These are phyloP conservation scores for Andrena trimmerana DNA, from an alignment of 2,888 invertebrate genomes.

Conservation along the genomic window DNA sequence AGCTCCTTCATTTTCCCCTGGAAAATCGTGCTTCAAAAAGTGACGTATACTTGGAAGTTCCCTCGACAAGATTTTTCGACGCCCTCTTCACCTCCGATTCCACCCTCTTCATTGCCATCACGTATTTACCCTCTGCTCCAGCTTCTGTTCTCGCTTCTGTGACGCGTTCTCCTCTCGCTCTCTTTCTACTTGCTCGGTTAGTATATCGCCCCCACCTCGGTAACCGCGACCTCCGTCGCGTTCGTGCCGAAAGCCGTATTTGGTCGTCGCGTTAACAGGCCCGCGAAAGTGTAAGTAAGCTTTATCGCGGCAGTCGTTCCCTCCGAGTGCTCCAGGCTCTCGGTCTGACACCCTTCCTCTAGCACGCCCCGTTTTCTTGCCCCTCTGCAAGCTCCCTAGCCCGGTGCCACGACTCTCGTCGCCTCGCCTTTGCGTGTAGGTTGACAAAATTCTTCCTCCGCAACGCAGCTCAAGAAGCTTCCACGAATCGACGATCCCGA, in stretches of 20 bases:
- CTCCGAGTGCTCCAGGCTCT: not conserved
- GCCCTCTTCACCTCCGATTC: not conserved
- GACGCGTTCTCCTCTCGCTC: conserved; percentile 14
- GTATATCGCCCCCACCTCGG: conserved; percentile 45
- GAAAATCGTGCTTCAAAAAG: no score
- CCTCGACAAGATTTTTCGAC: not conserved
- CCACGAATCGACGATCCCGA: no score
- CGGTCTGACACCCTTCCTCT: not conserved
- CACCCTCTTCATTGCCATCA: not conserved
- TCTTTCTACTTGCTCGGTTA: conserved; percentile 28
- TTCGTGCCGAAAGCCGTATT: conserved; percentile 59
- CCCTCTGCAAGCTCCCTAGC: no score
- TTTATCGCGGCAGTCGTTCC: conserved; percentile 19
- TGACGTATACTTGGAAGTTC: no score
- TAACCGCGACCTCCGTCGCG: conserved; percentile 36
- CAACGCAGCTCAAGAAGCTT: no score
- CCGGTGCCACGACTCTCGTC: no score
- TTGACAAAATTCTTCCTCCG: no score
- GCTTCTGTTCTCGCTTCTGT: not conserved
- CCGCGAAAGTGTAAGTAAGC: conserved; percentile 58
- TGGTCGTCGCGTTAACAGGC: conserved; percentile 53
- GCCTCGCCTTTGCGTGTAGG: no score
- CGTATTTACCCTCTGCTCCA: not conserved
- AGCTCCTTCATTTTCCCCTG: no score
- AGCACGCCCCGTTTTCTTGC: not conserved